phyloP scores from a whole-genome alignment of 2,113 vertebrate species.

The Urocolius indicus region DNA sequence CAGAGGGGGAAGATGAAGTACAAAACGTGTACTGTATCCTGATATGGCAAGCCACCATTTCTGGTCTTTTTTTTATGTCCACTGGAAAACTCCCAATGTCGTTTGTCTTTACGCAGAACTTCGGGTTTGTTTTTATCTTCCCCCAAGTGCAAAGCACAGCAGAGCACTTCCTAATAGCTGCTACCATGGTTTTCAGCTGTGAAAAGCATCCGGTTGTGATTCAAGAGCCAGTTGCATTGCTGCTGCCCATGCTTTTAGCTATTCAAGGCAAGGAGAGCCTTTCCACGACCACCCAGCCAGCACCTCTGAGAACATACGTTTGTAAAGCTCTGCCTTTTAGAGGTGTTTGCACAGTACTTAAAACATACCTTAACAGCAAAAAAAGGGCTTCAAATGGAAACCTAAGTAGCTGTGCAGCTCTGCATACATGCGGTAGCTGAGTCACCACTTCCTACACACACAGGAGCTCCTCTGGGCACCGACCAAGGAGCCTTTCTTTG shows the following conservation, averaged over 20 bases:
- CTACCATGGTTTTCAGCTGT: rapidly evolving
- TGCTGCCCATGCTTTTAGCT: rapidly evolving
- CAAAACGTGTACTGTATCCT: background rate
- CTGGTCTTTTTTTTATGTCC: background rate
- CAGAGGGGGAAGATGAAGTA: background rate
- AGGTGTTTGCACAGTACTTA: background rate
- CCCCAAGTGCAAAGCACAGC: background rate
- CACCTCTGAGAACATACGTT: rapidly evolving
- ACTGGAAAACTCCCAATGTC: rapidly evolving
- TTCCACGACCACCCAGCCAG: background rate
- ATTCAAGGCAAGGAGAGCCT: background rate
- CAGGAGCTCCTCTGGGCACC: background rate
- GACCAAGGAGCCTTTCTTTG: background rate
- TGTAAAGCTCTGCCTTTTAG: background rate
- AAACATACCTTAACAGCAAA: background rate
- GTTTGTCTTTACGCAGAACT: background rate
- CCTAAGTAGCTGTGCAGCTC: background rate
- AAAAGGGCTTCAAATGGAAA: background rate
- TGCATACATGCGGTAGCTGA: background rate
- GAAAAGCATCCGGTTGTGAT: rapidly evolving
- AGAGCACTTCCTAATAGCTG: rapidly evolving
- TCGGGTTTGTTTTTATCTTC: background rate
- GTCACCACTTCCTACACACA: background rate
- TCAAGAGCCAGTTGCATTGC: no score
- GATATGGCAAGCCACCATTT: rapidly evolving